These are phyloP conservation scores for Conops quadrifasciatus DNA, from an alignment of 2,888 invertebrate species.

Conservation along the genomic window DNA sequence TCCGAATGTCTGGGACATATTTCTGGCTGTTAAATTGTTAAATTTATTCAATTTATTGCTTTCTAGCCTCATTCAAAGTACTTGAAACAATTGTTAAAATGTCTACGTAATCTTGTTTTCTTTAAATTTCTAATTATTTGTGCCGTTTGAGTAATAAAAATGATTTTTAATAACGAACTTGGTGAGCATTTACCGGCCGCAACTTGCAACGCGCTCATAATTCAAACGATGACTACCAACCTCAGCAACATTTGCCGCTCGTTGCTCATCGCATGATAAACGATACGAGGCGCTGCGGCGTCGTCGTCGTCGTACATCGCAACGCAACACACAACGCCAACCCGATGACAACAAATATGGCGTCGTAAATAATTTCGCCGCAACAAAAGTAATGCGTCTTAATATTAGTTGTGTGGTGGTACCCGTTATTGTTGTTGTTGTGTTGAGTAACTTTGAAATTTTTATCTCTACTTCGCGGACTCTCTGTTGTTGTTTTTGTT, in stretches of 20 bases:
- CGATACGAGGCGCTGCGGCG: conserved; percentile 21
- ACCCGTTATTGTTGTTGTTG: conserved; percentile 30
- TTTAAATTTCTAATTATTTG: too few relatives aligned
- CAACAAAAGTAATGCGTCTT: conserved; percentile 45
- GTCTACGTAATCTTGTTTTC: too few relatives aligned
- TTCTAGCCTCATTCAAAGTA: too few relatives aligned
- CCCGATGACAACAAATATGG: conserved; percentile 52
- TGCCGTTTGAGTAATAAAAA: too few relatives aligned
- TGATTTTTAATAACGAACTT: too few relatives aligned
- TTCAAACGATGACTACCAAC: conserved; percentile 24
- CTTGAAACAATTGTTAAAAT: too few relatives aligned
- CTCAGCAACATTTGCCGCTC: conserved; percentile 21
- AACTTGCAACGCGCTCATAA: conserved; percentile 30
- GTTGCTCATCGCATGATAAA: conserved; percentile 9
- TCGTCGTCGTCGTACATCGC: background rate
- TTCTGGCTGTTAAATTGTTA: too few relatives aligned
- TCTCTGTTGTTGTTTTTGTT: conserved; percentile 31
- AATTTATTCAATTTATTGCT: too few relatives aligned
- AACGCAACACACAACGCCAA: background rate
- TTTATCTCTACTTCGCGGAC: background rate
- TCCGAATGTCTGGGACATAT: too few relatives aligned
- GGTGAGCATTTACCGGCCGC: background rate
- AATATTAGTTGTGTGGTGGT: conserved; percentile 12
- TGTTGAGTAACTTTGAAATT: conserved; percentile 1
- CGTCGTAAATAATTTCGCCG: conserved; percentile 53